Evolutionary conservation across 2,888 invertebrate genomes (phyloP).

Genomic region (Pycnomerus fuliginosus): DNA sequence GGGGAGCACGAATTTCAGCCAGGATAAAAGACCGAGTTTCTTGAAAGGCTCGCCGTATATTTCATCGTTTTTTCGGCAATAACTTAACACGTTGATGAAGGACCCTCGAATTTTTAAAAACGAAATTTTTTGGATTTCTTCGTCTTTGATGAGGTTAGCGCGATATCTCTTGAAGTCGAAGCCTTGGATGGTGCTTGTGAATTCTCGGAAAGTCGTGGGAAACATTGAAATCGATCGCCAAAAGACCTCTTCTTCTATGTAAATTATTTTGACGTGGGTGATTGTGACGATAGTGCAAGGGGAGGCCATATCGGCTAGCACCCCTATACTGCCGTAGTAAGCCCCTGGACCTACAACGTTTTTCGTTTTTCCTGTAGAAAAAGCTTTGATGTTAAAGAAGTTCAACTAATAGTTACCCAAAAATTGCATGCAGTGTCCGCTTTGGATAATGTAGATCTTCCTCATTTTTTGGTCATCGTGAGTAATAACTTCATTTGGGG

Average conservation of each 20-base stretch:
- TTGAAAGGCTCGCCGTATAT: slow-evolving; percentile 8
- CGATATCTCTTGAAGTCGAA: too few relatives aligned
- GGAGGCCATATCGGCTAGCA: too few relatives aligned
- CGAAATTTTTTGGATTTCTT: slow-evolving; percentile 5
- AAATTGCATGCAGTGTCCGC: slow-evolving; percentile 54
- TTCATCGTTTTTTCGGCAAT: slow-evolving; percentile 6
- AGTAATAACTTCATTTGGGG: slow-evolving; percentile 55
- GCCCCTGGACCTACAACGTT: too few relatives aligned
- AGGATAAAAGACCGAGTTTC: slow-evolving; percentile 32
- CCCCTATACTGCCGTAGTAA: too few relatives aligned
- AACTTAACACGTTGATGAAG: slow-evolving; percentile 14
- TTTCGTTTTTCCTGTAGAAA: too few relatives aligned
- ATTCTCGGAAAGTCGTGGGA: slow-evolving; percentile 1
- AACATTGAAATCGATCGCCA: slow-evolving; percentile 7
- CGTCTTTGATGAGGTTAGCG: too few relatives aligned
- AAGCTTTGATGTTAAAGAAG: slow-evolving; percentile 6
- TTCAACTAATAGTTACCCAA: too few relatives aligned
- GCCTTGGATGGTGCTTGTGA: background rate
- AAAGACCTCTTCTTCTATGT: slow-evolving; percentile 40
- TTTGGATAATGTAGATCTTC: slow-evolving; percentile 56
- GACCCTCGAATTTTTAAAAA: slow-evolving; percentile 13
- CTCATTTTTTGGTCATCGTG: slow-evolving; percentile 56
- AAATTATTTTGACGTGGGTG: slow-evolving; percentile 57
- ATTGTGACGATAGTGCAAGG: slow-evolving; percentile 54
- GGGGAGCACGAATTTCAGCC: slow-evolving; percentile 34